A percentile compares a stretch with the other conserved stretches of the same genome.
Evolutionary conservation across 2,888 invertebrate species (phyloP).

Genomic region (Cephonodes hylas): DNA sequence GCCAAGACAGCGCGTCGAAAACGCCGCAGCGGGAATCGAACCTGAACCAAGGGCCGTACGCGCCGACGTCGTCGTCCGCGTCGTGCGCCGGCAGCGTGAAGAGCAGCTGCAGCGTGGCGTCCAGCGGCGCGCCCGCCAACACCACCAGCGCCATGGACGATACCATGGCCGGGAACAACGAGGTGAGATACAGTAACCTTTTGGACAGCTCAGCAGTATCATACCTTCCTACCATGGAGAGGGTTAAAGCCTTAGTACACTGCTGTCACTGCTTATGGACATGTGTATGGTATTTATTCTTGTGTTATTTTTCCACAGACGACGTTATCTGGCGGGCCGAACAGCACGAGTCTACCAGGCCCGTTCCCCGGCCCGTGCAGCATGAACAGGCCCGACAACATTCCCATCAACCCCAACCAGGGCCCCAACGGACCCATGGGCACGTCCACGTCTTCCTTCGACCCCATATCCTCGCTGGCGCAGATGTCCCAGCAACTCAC

Average conservation of each 20-base stretch:
- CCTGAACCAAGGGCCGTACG: slow-evolving; percentile 69
- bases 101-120: slow-evolving; percentile 61
- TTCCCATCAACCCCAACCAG: slow-evolving; percentile 75
- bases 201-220: no score
- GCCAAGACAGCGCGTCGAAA: slow-evolving; percentile 71
- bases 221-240: no score
- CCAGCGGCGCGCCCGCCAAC: slow-evolving; percentile 47
- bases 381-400: slow-evolving; percentile 73
- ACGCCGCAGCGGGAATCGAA: slow-evolving; percentile 65
- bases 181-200: slow-evolving; percentile 48
- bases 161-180: slow-evolving; percentile 52
- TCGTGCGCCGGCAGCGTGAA: slow-evolving; percentile 53
- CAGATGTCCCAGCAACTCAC: slow-evolving; percentile 97
- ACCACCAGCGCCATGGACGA: slow-evolving; percentile 54
- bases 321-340: slow-evolving; percentile 73
- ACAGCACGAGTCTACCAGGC: slow-evolving; percentile 73
- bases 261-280: no score
- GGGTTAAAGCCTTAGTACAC: no score
- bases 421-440: slow-evolving; percentile 81
- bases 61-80: slow-evolving; percentile 56
- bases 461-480: slow-evolving; percentile 95
- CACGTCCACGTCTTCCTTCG: slow-evolving; percentile 84
- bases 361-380: slow-evolving; percentile 78
- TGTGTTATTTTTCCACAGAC: slow-evolving; percentile 43
- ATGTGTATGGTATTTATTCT: no score